These are phyloP conservation scores for Bujurquina vittata DNA, from an alignment of 2,113 vertebrate genomes.

Conservation along the genomic window DNA sequence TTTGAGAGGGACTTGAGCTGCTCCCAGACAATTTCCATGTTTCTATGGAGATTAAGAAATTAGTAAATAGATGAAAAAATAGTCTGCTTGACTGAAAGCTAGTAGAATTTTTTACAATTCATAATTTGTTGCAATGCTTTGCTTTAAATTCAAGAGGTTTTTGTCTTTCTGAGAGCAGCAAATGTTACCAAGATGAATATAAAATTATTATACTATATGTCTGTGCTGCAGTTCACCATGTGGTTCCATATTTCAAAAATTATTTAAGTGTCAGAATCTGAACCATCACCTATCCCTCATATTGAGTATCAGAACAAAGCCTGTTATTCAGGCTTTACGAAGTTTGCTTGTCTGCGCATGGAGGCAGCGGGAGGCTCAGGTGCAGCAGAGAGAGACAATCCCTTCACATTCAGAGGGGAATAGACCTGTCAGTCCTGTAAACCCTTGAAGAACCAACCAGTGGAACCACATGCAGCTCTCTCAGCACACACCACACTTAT, in stretches of 20 bases:
- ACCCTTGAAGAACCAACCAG: constrained; percentile 63
- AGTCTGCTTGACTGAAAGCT: not conserved
- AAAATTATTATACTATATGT: not conserved
- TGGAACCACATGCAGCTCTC: constrained; percentile 61
- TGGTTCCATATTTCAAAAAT: not conserved
- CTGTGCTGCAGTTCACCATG: not conserved
- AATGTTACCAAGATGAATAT: not conserved
- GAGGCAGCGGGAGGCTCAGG: constrained; percentile 61
- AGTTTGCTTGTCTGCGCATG: constrained; percentile 40
- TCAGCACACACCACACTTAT: constrained; percentile 43
- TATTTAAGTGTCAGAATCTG: constrained; percentile 20
- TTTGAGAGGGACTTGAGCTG: not conserved
- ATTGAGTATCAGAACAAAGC: constrained; percentile 37
- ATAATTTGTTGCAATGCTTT: not conserved
- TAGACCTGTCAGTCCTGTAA: constrained; percentile 71
- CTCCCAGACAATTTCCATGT: not conserved
- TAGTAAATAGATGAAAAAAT: not conserved
- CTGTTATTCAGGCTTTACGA: constrained; percentile 43
- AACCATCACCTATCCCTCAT: constrained; percentile 19
- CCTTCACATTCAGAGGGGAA: constrained; percentile 61
- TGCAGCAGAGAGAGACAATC: constrained; percentile 74
- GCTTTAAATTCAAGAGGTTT: not conserved
- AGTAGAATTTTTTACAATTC: not conserved
- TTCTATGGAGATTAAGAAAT: not conserved
- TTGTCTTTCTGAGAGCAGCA: not conserved